These are phyloP conservation scores for Orius laevigatus DNA, from an alignment of 1,140 invertebrate genomes.

Conservation along the genomic window DNA sequence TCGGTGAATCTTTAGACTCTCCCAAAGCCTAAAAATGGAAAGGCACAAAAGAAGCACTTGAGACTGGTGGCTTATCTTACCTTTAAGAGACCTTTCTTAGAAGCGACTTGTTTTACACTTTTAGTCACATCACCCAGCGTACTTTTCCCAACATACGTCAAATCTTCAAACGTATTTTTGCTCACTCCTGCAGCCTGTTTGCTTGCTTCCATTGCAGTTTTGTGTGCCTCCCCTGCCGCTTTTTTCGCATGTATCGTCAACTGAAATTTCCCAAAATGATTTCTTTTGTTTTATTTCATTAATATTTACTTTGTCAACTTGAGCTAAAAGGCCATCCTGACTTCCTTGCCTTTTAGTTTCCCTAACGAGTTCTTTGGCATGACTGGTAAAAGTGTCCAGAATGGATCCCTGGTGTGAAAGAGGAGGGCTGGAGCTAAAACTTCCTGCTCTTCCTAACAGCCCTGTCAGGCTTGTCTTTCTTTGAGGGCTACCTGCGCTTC, in stretches of 20 bases:
- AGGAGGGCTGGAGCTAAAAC: constrained; percentile 31
- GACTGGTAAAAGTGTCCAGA: constrained; percentile 67
- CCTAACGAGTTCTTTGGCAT: constrained; percentile 69
- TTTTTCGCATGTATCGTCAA: constrained; percentile 75
- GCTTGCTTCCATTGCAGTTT: constrained; percentile 68
- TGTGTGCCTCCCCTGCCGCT: constrained; percentile 72
- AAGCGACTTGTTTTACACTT: constrained; percentile 68
- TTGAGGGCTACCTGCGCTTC: constrained; percentile 23
- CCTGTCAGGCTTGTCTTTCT: constrained; percentile 45
- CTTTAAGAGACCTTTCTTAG: constrained; percentile 71
- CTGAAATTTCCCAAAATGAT: constrained; percentile 24
- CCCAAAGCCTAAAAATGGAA: constrained; percentile 25
- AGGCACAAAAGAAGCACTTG: not conserved
- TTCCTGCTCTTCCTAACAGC: constrained; percentile 40
- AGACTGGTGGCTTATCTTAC: constrained; percentile 34
- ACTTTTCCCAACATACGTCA: constrained; percentile 72
- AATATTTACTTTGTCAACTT: constrained; percentile 63
- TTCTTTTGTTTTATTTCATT: not conserved
- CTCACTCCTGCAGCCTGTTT: constrained; percentile 73
- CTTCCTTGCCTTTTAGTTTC: constrained; percentile 75
- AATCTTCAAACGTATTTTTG: constrained; percentile 72
- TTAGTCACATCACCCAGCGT: constrained; percentile 80
- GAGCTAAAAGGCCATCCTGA: constrained; percentile 73
- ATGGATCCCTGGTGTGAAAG: constrained; percentile 44
- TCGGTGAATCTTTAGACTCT: constrained; percentile 13